phyloP scores from a whole-genome alignment of 2,888 invertebrate species.

The Ophion costatus region DNA sequence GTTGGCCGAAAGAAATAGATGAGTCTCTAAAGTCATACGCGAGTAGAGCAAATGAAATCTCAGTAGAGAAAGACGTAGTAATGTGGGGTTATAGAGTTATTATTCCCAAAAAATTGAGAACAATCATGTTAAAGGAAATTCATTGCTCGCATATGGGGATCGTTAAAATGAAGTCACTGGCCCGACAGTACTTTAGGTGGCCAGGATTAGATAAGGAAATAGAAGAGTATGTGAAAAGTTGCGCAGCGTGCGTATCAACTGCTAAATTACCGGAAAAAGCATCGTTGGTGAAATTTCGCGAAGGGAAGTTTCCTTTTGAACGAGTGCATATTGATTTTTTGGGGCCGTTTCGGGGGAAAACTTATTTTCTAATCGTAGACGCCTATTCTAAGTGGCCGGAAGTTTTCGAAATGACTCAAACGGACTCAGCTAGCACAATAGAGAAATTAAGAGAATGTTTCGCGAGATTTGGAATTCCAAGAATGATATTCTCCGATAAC shows the following conservation, averaged over 20 bases:
- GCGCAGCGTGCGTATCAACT: constrained; percentile 32
- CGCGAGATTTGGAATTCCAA: constrained; percentile 60
- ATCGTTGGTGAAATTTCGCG: constrained; percentile 47
- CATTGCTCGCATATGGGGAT: constrained; percentile 57
- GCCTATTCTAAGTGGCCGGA: constrained; percentile 65
- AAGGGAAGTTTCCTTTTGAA: constrained; percentile 42
- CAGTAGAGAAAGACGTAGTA: constrained; percentile 31
- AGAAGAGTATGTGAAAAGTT: constrained; percentile 54
- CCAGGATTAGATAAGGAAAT: constrained; percentile 62
- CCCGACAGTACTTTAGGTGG: constrained; percentile 59
- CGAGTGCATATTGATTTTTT: constrained; percentile 66
- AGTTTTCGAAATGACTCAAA: constrained; percentile 54
- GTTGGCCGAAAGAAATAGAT: constrained; percentile 39
- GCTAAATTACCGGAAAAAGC: constrained; percentile 51
- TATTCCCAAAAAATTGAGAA: constrained; percentile 10
- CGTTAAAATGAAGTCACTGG: constrained; percentile 56
- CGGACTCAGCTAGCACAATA: constrained; percentile 40
- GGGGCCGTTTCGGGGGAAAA: constrained; percentile 59
- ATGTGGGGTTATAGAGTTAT: constrained; percentile 62
- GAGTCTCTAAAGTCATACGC: constrained; percentile 26
- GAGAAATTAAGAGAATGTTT: constrained; percentile 64
- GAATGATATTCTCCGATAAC: constrained; percentile 63
- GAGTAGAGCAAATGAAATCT: constrained; percentile 29
- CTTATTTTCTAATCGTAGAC: constrained; percentile 60
- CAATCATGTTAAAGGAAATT: constrained; percentile 44